Evolutionary conservation across 1,140 invertebrate species (phyloP), one percentile per base, ranked within the genome.

Genomic region (Macrobrachium nipponense): DNA sequence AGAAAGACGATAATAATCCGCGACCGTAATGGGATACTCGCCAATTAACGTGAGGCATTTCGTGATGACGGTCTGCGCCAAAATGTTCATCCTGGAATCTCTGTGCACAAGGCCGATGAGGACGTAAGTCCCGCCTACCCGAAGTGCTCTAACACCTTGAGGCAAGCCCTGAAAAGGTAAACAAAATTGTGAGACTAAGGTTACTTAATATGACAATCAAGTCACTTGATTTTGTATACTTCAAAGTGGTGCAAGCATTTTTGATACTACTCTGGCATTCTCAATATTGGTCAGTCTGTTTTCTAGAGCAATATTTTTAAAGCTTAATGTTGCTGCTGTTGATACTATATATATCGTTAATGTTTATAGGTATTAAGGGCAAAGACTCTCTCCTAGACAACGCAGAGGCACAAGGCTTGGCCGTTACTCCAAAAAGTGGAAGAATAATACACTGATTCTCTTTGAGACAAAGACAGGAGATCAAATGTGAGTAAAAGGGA

Each of bases 1-100:
- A 17, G 8, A 66, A n/a, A 68, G 15, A 68, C 10, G 15, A 68
- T 6, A n/a, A 14, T 20, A 27, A n/a, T 36, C 27, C 27, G n/a
- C 76, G 5, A 23, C 5, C 60, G 5, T 62, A 2, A 43, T 64
- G 18, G 5, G 0, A 18, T 2, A 82, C 77, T 59, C 36, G 83
- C 87, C 87, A 7, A 75, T 44, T 6, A 87, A 43, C 14, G 87
- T 87, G 17, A 83, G 62, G 14, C 87, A 87, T 64, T 87, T 87
- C 12, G 66, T 36, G 20, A 87, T 83, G 43, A 87, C 36, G n/a
- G 61, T 23, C 15, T 87, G 80, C 7, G 82, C 81, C 5, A 76
- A 62, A 36, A 83, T 18, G 17, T 77, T 61, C 75, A 87, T 23
- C n/a, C 72, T 76, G 23, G 81, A 83, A 51, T 83, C 77, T 18